Conservation (phyloP, 1,140 invertebrate genomes). For the Aphaenogaster rudis region DNA sequence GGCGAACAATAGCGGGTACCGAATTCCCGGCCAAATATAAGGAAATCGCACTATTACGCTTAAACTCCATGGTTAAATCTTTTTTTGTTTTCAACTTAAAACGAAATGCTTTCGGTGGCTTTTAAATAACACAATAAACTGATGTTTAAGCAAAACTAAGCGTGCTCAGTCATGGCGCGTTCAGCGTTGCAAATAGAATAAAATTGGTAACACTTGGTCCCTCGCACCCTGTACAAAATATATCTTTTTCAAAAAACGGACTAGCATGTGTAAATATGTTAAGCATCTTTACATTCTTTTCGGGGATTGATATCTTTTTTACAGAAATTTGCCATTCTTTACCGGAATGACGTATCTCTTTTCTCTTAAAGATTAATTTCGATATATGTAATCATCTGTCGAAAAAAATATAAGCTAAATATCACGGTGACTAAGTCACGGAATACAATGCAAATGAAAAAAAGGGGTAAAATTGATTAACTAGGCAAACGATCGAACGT, state of each 20-base stretch:
- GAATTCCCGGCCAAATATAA: too few relatives aligned
- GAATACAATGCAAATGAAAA: constrained; percentile 36
- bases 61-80: too few relatives aligned
- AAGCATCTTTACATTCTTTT: not conserved
- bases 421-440: not conserved
- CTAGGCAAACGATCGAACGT: constrained; percentile 37
- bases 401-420: not conserved
- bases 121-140: too few relatives aligned
- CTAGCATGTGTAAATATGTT: not conserved
- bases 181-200: too few relatives aligned
- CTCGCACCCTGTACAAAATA: not conserved
- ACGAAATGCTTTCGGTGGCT: too few relatives aligned
- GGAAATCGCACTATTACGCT: too few relatives aligned
- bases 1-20: too few relatives aligned
- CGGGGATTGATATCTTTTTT: not conserved
- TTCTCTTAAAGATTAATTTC: not conserved
- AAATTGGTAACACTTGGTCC: too few relatives aligned
- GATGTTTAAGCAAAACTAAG: too few relatives aligned
- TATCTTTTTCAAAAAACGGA: not conserved
- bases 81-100: too few relatives aligned
- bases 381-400: not conserved
- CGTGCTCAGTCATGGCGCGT: too few relatives aligned
- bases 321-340: not conserved
- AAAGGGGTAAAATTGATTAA: not conserved
- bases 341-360: not conserved